phyloP scores from a whole-genome alignment of 1,140 invertebrate genomes.

The Dendroctonus valens region DNA sequence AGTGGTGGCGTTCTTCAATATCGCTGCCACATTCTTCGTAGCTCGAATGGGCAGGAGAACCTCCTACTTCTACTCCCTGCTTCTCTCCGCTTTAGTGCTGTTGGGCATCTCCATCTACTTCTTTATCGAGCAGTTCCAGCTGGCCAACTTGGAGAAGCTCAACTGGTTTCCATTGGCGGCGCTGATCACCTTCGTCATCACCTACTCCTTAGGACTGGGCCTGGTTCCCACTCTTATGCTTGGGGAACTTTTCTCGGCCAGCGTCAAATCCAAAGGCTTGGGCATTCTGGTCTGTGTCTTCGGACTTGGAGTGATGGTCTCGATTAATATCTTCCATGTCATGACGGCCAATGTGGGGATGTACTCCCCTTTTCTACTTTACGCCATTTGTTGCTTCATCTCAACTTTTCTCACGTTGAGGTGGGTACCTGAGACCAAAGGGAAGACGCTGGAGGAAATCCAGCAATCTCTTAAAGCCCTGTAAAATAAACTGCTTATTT shows the following conservation, averaged over 20 bases:
- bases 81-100: constrained; percentile 29
- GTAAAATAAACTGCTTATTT: too few species aligned
- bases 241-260: constrained; percentile 21
- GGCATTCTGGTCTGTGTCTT: constrained; percentile 36
- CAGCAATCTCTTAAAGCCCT: constrained; percentile 65
- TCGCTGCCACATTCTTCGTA: constrained; percentile 40
- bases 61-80: constrained; percentile 28
- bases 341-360: constrained; percentile 59
- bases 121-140: constrained; percentile 16
- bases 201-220: constrained; percentile 29
- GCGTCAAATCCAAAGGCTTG: constrained; percentile 43
- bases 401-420: constrained; percentile 75
- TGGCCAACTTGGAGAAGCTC: constrained; percentile 40
- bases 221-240: constrained; percentile 10
- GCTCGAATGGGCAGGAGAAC: constrained; percentile 32
- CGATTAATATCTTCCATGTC: constrained; percentile 48
- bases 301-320: constrained; percentile 41
- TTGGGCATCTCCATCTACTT: constrained; percentile 55
- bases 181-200: constrained; percentile 38
- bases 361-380: constrained; percentile 77
- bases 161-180: constrained; percentile 42
- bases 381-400: constrained; percentile 66
- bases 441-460: constrained; percentile 86
- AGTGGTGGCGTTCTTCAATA: constrained; percentile 63
- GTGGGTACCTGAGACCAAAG: constrained; percentile 87